Conservation (phyloP, 2,888 invertebrate species). For the Drosophila flavopinicola region DNA sequence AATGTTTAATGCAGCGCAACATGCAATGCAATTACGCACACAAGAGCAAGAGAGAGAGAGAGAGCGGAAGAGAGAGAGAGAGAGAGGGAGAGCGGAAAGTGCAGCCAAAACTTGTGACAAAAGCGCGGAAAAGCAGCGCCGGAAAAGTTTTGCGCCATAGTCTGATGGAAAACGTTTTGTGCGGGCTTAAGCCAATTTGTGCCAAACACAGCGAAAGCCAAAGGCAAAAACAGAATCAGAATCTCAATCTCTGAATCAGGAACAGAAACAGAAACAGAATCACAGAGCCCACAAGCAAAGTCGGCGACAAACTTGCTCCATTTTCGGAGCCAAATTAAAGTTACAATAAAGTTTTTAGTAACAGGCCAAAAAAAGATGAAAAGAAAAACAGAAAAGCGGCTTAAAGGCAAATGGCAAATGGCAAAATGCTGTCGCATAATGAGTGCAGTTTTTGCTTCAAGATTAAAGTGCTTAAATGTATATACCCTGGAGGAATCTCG, state of each 20-base stretch:
- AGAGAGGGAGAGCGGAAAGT: neutral
- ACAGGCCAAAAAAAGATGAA: conserved; percentile 11
- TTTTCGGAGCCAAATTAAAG: conserved; percentile 55
- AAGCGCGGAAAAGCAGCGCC: conserved; percentile 66
- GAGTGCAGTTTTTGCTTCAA: conserved; percentile 29
- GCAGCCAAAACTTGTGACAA: conserved; percentile 64
- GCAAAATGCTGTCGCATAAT: conserved; percentile 47
- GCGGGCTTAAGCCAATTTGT: conserved; percentile 76
- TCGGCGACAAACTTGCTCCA: conserved; percentile 45
- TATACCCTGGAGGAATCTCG: conserved; percentile 1
- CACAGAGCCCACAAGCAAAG: conserved; percentile 16
- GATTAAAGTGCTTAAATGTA: conserved; percentile 24
- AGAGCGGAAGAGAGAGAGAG: neutral
- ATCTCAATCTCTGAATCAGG: no score
- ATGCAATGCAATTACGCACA: conserved; percentile 71
- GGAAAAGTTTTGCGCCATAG: conserved; percentile 65
- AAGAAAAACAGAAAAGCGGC: conserved; percentile 14
- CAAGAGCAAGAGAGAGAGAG: neutral
- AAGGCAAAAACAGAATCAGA: conserved; percentile 36
- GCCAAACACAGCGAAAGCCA: conserved; percentile 54
- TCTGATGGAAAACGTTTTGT: conserved; percentile 69
- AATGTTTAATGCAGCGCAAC: conserved; percentile 76
- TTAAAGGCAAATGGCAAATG: conserved; percentile 53
- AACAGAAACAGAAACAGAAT: conserved; percentile 24
- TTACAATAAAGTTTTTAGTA: conserved; percentile 48